Conservation (phyloP, 1,140 invertebrate species). For the Helicoverpa zea region DNA sequence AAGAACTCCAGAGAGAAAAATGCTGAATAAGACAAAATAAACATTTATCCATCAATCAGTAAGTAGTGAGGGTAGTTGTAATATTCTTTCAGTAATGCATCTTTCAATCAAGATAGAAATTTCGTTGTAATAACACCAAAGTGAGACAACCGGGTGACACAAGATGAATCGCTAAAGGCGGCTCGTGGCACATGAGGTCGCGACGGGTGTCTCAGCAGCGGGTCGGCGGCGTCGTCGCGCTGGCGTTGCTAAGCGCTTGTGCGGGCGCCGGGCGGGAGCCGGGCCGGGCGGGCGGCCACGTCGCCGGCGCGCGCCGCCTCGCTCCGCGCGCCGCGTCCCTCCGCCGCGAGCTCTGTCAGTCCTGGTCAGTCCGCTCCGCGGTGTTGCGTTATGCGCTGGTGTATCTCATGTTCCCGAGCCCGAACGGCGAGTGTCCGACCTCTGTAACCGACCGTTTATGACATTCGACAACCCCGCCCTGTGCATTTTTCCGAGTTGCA, state of each 20-base stretch:
- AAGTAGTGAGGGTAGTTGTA: not conserved
- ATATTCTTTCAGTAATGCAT: too few relatives aligned
- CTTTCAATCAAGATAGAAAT: not conserved
- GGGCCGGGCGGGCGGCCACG: conserved; percentile 59
- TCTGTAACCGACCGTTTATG: conserved; percentile 81
- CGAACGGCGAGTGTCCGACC: conserved; percentile 75
- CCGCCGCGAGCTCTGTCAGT: conserved; percentile 64
- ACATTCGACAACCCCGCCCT: conserved; percentile 85
- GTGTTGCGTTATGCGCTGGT: conserved; percentile 68
- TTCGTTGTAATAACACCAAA: not conserved
- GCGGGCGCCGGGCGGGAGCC: conserved; percentile 55
- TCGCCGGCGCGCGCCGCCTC: conserved; percentile 58
- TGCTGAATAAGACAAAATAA: too few relatives aligned
- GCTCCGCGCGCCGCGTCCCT: conserved; percentile 52
- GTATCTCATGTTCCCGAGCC: conserved; percentile 58
- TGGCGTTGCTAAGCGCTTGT: conserved; percentile 68
- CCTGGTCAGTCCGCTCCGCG: conserved; percentile 78
- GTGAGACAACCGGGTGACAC: conserved; percentile 22
- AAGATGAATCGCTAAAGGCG: conserved; percentile 21
- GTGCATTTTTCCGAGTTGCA: conserved; percentile 81
- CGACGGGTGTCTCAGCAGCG: conserved; percentile 39
- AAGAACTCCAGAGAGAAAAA: too few relatives aligned
- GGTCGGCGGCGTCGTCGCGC: conserved; percentile 53
- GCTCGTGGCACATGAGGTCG: conserved; percentile 41
- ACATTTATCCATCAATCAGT: too few relatives aligned